These are phyloP conservation scores for Priocnemis perturbator DNA, from an alignment of 2,888 invertebrate species.

Conservation along the genomic window DNA sequence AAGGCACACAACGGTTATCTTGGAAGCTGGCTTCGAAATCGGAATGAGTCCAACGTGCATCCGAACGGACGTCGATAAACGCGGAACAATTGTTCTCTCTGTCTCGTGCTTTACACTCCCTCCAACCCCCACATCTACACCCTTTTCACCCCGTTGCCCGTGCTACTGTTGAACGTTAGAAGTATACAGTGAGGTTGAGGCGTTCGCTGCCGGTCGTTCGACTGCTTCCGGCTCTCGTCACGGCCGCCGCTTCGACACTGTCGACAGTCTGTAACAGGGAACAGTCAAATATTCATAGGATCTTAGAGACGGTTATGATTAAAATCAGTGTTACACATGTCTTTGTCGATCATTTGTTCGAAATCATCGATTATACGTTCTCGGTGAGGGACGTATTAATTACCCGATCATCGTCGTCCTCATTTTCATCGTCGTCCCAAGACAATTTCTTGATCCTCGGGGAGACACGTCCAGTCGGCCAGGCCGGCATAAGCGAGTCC, in stretches of 20 bases:
- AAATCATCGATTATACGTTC: too few relatives aligned
- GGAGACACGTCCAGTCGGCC: constrained; percentile 83
- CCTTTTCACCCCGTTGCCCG: too few relatives aligned
- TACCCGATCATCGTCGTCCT: constrained; percentile 2
- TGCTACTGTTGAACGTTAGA: constrained; percentile 71
- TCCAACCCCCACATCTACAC: too few relatives aligned
- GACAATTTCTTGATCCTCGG: constrained; percentile 86
- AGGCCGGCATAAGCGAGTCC: constrained; percentile 75
- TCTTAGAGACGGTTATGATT: not conserved
- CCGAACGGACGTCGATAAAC: too few relatives aligned
- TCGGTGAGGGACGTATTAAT: constrained; percentile 10
- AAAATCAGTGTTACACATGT: too few relatives aligned
- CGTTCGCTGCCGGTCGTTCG: constrained; percentile 76
- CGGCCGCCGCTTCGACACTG: constrained; percentile 75
- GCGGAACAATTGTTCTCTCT: too few relatives aligned
- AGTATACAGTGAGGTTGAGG: constrained; percentile 85
- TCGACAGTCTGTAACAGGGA: constrained; percentile 74
- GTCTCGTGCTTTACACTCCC: too few relatives aligned
- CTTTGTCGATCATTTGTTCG: too few relatives aligned
- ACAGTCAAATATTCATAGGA: not conserved
- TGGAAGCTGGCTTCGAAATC: too few relatives aligned
- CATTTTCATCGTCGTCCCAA: constrained; percentile 81
- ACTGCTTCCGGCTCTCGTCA: constrained; percentile 70
- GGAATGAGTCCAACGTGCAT: too few relatives aligned
- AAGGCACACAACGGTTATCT: too few relatives aligned